Base-by-base conservation (phyloP, 2,113 vertebrate species). In the Dermatemys mawii region DNA sequence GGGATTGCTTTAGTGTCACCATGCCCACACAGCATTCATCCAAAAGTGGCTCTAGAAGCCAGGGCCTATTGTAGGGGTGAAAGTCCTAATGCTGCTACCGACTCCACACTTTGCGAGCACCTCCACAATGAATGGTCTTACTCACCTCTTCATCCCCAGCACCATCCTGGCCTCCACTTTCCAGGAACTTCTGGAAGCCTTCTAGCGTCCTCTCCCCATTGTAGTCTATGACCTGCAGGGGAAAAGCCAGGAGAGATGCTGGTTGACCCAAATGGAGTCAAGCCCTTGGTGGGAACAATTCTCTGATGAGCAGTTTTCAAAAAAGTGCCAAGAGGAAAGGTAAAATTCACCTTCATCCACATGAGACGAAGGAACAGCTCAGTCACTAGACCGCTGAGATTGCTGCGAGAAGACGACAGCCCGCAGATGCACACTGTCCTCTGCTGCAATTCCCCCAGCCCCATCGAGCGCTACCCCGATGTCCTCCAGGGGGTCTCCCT, bases 171-270 rank as follows among this genome's bases (percentile, higher is more conserved):
- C 99, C 99, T 3, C 99, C 99, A 0, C 99, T 99, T 97, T 99
- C 99, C 98, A 99, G 73, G 97, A 99, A 99, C 89, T 99, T 99
- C 70, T 98, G 98, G 94, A 99, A 99, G 50, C 99, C 99, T 21
- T 99, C 99, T 88, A 99, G 93, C 0, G 99, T 99, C 97, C 99
- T 98, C 97, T 99, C 99, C 0, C 99, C 99, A 0, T 99, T 99
- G 95, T 99, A 99, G 70, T 99, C 99, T 27, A 99, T 98, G 67
- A 99, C 98, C 99, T 99, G 94, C 2, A 84, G 46, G 79, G 24
- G 49, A 9, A 27, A 29, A 22, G 35, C 21, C 22, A 44, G 2
- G 29, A 35, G 81, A 26, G 27, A 90, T 41, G 78, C 57, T 86
- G 81, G 90, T 90, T 81, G 92, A 4, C 2, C 75, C 87, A 81